Percentiles rank a stretch among this genome's conserved stretches.
These are phyloP conservation scores for Microcebus lehilahytsara DNA, from an alignment of 2,113 vertebrate genomes.

Conservation along the genomic window DNA sequence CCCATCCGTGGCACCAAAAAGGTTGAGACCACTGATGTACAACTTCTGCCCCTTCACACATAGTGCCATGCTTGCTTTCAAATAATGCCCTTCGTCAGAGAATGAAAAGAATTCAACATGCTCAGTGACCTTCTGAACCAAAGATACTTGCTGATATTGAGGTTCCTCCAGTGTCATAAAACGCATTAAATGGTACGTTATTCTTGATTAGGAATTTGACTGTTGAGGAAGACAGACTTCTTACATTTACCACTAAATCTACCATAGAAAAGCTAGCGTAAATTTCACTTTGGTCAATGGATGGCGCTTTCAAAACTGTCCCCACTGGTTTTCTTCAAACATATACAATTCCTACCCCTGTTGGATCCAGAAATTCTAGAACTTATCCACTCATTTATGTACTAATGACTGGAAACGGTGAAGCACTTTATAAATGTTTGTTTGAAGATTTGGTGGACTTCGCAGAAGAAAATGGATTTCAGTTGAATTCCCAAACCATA, in stretches of 20 bases:
- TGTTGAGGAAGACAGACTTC: neutral
- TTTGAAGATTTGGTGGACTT: no score
- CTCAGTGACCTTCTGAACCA: neutral
- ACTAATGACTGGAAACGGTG: no score
- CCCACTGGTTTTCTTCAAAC: neutral
- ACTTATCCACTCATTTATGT: neutral
- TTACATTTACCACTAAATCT: neutral
- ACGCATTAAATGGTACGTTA: neutral
- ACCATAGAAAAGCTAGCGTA: neutral
- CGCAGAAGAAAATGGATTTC: no score
- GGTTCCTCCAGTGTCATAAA: neutral
- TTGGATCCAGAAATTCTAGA: neutral
- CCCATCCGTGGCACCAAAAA: no score
- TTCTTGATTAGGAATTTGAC: neutral
- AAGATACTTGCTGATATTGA: neutral
- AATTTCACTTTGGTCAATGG: neutral
- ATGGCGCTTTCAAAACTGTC: neutral
- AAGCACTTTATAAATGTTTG: no score
- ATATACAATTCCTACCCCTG: neutral
- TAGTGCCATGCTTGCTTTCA: neutral
- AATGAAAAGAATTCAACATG: neutral
- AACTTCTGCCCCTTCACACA: neutral
- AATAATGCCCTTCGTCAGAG: neutral
- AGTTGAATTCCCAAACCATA: no score
- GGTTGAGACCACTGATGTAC: neutral